Evolutionary conservation across 1,140 invertebrate genomes (phyloP).

Genomic region (Chymomyza costata): DNA sequence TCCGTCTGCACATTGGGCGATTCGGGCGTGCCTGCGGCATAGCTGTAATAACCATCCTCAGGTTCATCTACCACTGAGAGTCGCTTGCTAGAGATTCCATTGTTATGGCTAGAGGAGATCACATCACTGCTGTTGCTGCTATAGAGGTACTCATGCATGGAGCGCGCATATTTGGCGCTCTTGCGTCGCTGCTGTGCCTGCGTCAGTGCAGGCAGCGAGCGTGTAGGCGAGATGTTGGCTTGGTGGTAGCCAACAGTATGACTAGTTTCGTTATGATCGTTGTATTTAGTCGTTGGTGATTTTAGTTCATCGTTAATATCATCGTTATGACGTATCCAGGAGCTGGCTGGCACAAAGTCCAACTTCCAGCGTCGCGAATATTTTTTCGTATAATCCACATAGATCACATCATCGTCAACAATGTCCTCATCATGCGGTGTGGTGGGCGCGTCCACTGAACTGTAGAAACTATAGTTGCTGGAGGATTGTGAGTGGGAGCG

Average conservation of each 20-base stretch:
- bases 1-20: slow-evolving; percentile 56
- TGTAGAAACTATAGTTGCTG: slow-evolving; percentile 73
- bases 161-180: slow-evolving; percentile 59
- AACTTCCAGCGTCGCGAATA: slow-evolving; percentile 66
- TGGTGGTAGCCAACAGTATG: slow-evolving; percentile 6
- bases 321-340: slow-evolving; percentile 48
- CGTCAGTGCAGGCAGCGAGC: slow-evolving; percentile 15
- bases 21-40: slow-evolving; percentile 62
- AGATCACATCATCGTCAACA: slow-evolving; percentile 39
- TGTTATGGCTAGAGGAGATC: slow-evolving; percentile 29
- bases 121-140: slow-evolving; percentile 38
- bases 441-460: slow-evolving; percentile 49
- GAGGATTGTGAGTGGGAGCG: slow-evolving; percentile 72
- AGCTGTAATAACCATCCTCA: slow-evolving; percentile 69
- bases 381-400: too few species aligned
- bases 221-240: background rate
- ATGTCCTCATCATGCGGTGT: slow-evolving; percentile 46
- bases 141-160: slow-evolving; percentile 70
- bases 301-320: slow-evolving; percentile 40
- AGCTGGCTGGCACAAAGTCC: slow-evolving; percentile 56
- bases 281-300: slow-evolving; percentile 1
- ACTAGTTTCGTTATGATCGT: slow-evolving; percentile 26
- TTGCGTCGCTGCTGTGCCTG: slow-evolving; percentile 49
- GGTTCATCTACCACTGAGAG: slow-evolving; percentile 56
- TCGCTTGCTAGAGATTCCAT: slow-evolving; percentile 8